A percentile compares a stretch with the other conserved stretches of the same genome.
These are phyloP conservation scores for Chelonia mydas DNA, from an alignment of 2,797 vertebrate species.

Conservation along the genomic window DNA sequence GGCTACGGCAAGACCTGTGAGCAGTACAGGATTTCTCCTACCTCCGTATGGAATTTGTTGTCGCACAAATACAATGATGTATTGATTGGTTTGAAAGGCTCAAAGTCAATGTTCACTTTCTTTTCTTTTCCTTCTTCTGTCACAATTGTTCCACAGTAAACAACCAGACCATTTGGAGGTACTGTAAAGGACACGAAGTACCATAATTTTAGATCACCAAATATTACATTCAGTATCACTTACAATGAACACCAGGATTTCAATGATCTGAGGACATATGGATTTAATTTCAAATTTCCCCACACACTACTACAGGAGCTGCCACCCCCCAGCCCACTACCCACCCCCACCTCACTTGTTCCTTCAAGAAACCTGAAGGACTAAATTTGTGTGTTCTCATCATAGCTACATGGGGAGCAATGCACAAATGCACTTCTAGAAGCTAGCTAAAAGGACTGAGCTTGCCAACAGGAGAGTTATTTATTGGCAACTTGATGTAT, in stretches of 20 bases:
- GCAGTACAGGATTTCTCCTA: conserved; percentile 72
- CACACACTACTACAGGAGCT: background rate
- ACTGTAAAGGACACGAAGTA: conserved; percentile 83
- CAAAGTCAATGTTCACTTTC: conserved; percentile 99
- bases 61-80: conserved; percentile 99
- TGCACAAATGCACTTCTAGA: background rate
- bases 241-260: background rate
- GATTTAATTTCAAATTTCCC: background rate
- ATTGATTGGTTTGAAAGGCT: conserved; percentile 99
- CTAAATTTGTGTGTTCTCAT: background rate
- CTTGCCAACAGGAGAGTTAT: background rate
- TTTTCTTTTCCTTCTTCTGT: conserved; percentile 99
- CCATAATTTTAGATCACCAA: conserved; percentile 26
- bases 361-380: background rate
- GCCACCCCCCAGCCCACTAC: background rate
- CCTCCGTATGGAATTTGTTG: conserved; percentile 99
- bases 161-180: conserved; percentile 99
- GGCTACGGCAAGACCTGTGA: background rate
- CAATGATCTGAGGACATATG: background rate
- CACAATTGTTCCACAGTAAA: conserved; percentile 99
- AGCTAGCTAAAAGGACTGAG: background rate
- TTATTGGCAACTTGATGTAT: background rate
- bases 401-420: background rate
- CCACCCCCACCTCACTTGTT: background rate
- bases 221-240: background rate